Conservation (phyloP, 2,797 vertebrate genomes). For the Emys orbicularis region DNA sequence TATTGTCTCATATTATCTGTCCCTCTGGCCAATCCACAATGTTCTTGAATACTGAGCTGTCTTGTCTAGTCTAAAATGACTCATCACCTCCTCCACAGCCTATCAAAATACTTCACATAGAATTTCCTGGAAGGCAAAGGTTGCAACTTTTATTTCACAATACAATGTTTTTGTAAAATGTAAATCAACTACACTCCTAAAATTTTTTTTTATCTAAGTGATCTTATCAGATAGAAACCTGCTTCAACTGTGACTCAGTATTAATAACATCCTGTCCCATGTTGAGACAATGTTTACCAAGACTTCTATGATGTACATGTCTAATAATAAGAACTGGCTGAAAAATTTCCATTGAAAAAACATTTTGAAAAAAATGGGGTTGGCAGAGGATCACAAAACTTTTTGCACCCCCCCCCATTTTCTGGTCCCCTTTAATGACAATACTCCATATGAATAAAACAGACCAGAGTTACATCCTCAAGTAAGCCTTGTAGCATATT, state of each 20-base stretch:
- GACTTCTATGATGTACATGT: not conserved
- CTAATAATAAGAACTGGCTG: not conserved
- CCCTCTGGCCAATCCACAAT: not conserved
- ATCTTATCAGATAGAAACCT: constrained; percentile 30
- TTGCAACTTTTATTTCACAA: not conserved
- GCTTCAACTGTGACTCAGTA: constrained; percentile 22
- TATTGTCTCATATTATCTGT: not conserved
- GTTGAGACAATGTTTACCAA: constrained; percentile 23
- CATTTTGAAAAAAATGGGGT: not conserved
- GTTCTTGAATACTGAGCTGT: not conserved
- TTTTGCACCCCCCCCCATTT: not conserved
- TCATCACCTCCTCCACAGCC: not conserved
- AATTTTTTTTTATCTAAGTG: not conserved
- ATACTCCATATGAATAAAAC: not conserved
- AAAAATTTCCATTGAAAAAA: not conserved
- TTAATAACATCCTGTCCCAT: constrained; percentile 53
- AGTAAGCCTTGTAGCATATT: not conserved
- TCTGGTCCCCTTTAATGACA: accelerated
- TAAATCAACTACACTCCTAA: not conserved
- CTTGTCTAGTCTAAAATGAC: not conserved
- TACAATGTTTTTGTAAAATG: not conserved
- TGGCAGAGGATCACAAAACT: not conserved
- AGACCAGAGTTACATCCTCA: not conserved
- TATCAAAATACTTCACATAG: not conserved
- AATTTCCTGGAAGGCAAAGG: constrained; percentile 20